phyloP scores from a whole-genome alignment of 23 tunicate species.

The Phallusia fumigata region DNA sequence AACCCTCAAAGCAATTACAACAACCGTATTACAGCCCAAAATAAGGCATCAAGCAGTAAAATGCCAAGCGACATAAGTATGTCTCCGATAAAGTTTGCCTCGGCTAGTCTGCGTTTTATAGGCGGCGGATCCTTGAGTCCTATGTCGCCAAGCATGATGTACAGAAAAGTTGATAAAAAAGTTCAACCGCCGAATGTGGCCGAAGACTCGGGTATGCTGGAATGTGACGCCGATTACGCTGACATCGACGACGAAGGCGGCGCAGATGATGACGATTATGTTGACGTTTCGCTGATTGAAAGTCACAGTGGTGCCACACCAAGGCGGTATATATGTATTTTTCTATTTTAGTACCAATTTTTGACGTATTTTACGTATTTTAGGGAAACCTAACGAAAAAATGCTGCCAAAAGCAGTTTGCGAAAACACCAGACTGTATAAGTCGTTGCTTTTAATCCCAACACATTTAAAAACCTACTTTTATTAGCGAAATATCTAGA shows the following conservation, averaged over 20 bases:
- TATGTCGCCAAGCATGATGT: not conserved
- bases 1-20: not conserved
- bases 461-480: no score
- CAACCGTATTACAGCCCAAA: not conserved
- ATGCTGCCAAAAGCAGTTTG: no score
- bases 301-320: slow-evolving; percentile 17
- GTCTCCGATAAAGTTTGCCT: not conserved
- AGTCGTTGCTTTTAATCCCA: no score
- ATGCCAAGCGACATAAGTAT: not conserved
- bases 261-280: not conserved
- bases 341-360: no score
- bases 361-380: no score
- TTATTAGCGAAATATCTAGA: no score
- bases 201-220: not conserved
- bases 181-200: not conserved
- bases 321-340: not conserved
- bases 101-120: not conserved
- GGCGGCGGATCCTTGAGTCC: not conserved
- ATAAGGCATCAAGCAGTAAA: not conserved
- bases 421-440: no score
- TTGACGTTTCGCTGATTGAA: not conserved
- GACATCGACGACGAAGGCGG: not conserved
- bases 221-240: not conserved
- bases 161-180: not conserved
- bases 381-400: no score